These are phyloP conservation scores for Magallana ariakensis DNA, from an alignment of 1,140 invertebrate genomes.

Conservation along the genomic window DNA sequence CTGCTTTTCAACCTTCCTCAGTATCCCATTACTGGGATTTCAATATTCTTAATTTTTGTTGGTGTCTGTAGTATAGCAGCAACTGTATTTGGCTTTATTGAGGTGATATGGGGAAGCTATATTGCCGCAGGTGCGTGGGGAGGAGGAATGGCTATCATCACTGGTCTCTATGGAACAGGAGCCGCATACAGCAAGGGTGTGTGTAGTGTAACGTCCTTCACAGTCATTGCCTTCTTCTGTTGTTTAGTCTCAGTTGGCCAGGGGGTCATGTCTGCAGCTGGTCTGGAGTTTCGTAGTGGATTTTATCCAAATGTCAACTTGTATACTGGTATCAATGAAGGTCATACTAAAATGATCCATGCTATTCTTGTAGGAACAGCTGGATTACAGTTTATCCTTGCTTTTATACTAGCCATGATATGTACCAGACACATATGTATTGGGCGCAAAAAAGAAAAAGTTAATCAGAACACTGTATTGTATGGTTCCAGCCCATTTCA, in stretches of 20 bases:
- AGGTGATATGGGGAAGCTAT: conserved; percentile 55
- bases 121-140: conserved; percentile 53
- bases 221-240: conserved; percentile 36
- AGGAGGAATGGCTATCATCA: conserved; percentile 36
- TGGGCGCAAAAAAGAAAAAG: conserved; percentile 19
- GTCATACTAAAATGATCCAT: conserved; percentile 52
- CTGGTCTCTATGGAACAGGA: conserved; percentile 50
- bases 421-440: conserved; percentile 51
- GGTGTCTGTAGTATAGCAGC: conserved; percentile 50
- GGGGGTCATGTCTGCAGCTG: conserved; percentile 48
- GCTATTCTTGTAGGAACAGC: conserved; percentile 45
- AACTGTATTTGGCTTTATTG: conserved; percentile 47
- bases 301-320: conserved; percentile 36
- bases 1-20: conserved; percentile 56
- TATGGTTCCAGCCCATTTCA: conserved; percentile 10
- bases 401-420: conserved; percentile 38
- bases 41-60: conserved; percentile 46
- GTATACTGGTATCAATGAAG: conserved; percentile 26
- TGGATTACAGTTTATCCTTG: conserved; percentile 43
- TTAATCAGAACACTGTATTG: not conserved
- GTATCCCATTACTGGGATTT: conserved; percentile 47
- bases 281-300: conserved; percentile 47
- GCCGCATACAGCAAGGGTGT: conserved; percentile 54
- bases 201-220: conserved; percentile 46
- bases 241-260: conserved; percentile 45